Percentiles rank a stretch among this genome's conserved stretches.
Conservation (phyloP, 2,888 invertebrate genomes). For the Drosophila percnosoma region DNA sequence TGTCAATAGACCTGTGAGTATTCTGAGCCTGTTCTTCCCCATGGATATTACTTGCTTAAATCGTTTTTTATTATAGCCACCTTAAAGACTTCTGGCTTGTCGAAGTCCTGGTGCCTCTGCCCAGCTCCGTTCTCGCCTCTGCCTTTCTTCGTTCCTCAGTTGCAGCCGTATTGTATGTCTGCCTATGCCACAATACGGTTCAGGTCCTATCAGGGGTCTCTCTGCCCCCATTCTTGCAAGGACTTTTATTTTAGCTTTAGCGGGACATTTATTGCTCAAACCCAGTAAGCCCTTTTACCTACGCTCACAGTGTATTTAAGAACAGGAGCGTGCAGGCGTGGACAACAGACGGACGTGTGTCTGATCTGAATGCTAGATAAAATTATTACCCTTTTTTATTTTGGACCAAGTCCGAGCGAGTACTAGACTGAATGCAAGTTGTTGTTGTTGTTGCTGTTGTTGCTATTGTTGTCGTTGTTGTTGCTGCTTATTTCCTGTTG, state of each 20-base stretch:
- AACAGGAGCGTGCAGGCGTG: slow-evolving; percentile 9
- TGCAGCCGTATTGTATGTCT: too few species aligned
- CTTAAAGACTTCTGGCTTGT: too few species aligned
- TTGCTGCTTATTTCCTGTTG: slow-evolving; percentile 83
- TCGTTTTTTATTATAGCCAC: too few species aligned
- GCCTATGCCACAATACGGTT: too few species aligned
- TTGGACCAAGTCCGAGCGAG: slow-evolving; percentile 30
- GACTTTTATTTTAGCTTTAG: not conserved
- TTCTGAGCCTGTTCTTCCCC: too few species aligned
- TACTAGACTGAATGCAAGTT: slow-evolving; percentile 43
- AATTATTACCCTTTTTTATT: slow-evolving; percentile 83
- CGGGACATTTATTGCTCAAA: not conserved
- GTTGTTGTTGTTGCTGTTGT: slow-evolving; percentile 18
- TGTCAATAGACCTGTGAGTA: too few species aligned
- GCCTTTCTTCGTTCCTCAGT: too few species aligned
- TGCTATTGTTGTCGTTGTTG: slow-evolving; percentile 22
- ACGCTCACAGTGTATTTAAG: not conserved
- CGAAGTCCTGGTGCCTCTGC: too few species aligned
- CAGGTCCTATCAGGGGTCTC: too few species aligned
- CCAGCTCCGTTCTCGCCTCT: too few species aligned
- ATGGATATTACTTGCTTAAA: too few species aligned
- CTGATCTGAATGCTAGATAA: slow-evolving; percentile 84
- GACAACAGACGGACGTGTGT: slow-evolving; percentile 76
- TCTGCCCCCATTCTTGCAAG: not conserved
- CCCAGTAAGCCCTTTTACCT: not conserved